Conservation (phyloP, 2,113 vertebrate species). For the Sander vitreus region DNA sequence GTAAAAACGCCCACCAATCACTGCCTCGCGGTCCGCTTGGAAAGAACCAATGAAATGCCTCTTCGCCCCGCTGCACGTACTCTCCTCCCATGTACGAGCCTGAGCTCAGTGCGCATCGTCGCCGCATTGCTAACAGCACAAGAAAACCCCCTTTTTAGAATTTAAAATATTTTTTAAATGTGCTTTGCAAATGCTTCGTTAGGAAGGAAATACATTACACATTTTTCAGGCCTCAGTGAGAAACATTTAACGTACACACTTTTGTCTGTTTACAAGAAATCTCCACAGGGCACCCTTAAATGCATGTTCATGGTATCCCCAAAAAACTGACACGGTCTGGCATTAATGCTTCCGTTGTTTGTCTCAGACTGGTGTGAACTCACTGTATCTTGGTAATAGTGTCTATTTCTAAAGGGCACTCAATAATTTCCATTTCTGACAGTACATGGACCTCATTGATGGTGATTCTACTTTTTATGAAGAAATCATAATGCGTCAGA, state of each 20-base stretch:
- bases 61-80: too few relatives aligned
- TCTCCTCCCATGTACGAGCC: too few relatives aligned
- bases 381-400: background rate
- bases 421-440: background rate
- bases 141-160: too few relatives aligned
- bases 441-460: background rate
- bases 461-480: background rate
- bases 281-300: background rate
- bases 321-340: background rate
- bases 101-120: too few relatives aligned
- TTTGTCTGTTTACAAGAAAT: conserved; percentile 5
- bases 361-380: background rate
- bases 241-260: background rate
- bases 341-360: too few relatives aligned
- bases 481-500: conserved; percentile 7
- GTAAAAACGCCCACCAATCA: too few relatives aligned
- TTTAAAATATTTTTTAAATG: background rate
- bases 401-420: background rate
- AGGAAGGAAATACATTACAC: background rate
- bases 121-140: too few relatives aligned
- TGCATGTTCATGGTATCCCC: background rate
- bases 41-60: too few relatives aligned
- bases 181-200: background rate
- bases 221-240: background rate
- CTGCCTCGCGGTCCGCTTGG: too few relatives aligned